Conservation (phyloP, 2,113 vertebrate genomes). For the Platichthys flesus region DNA sequence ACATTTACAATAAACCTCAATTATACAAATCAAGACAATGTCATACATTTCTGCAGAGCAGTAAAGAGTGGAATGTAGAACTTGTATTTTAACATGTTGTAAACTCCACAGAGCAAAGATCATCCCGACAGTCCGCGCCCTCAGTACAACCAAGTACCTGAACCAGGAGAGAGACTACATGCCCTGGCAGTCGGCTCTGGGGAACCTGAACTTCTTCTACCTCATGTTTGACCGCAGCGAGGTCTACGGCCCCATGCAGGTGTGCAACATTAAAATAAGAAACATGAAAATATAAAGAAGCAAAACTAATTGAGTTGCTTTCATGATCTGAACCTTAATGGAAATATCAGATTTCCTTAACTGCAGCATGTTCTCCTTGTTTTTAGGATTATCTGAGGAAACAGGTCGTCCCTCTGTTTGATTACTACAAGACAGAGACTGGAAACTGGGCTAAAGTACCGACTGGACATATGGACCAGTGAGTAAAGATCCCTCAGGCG, state of each 20-base stretch:
- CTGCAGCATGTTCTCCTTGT: constrained; percentile 2
- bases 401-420: constrained; percentile 82
- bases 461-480: constrained; percentile 84
- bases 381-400: constrained; percentile 83
- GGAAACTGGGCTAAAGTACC: rapidly evolving
- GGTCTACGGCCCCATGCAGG: constrained; percentile 88
- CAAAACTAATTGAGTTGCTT: not conserved
- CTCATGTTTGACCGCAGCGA: constrained; percentile 91
- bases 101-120: constrained; percentile 79
- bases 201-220: constrained; percentile 85
- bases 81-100: too few species aligned
- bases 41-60: too few species aligned
- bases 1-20: too few species aligned
- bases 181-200: constrained; percentile 88
- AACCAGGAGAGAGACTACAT: constrained; percentile 78
- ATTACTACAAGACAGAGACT: constrained; percentile 63
- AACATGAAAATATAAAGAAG: not conserved
- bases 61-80: too few species aligned
- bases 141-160: constrained; percentile 88
- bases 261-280: constrained; percentile 52
- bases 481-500: constrained; percentile 70
- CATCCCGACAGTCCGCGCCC: constrained; percentile 77
- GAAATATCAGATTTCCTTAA: too few species aligned
- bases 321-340: not conserved
- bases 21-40: too few species aligned